Percentiles rank a stretch among this genome's conserved stretches.
Conservation (phyloP, 2,888 invertebrate species). For the Molanna angustata region DNA sequence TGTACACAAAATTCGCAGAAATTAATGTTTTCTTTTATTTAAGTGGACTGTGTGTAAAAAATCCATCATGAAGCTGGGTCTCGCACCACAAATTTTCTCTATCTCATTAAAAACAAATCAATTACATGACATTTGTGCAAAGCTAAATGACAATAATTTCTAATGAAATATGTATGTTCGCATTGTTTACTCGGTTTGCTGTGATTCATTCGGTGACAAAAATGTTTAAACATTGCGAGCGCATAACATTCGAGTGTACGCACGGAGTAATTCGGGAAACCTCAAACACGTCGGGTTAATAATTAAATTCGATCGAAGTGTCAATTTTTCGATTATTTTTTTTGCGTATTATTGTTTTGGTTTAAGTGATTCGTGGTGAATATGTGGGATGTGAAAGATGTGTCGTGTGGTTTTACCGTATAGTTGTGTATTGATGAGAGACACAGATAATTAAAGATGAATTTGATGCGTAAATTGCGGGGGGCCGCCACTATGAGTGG, state of each 20-base stretch:
- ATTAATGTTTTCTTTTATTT: background rate
- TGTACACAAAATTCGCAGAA: background rate
- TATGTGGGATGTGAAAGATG: background rate
- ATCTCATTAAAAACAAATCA: conserved; percentile 25
- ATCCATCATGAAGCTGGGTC: background rate
- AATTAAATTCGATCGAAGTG: background rate
- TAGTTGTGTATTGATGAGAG: background rate
- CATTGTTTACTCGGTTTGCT: conserved; percentile 19
- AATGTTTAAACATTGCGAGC: conserved; percentile 10
- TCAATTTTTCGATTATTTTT: background rate
- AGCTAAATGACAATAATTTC: conserved; percentile 16
- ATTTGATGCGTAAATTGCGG: conserved; percentile 90
- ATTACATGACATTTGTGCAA: conserved; percentile 24
- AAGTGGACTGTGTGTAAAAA: background rate
- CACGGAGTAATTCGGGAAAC: background rate
- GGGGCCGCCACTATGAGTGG: conserved; percentile 50
- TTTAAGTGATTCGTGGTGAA: background rate
- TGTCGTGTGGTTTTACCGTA: background rate
- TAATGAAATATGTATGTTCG: conserved; percentile 14
- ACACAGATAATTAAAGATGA: conserved; percentile 57
- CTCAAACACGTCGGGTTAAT: background rate
- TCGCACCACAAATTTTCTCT: conserved; percentile 3
- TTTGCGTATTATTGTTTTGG: background rate
- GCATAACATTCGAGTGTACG: background rate
- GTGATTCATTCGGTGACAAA: conserved; percentile 18